Percentiles rank a stretch among this genome's conserved stretches.
phyloP scores from a whole-genome alignment of 2,113 vertebrate species.

The Gavia stellata region DNA sequence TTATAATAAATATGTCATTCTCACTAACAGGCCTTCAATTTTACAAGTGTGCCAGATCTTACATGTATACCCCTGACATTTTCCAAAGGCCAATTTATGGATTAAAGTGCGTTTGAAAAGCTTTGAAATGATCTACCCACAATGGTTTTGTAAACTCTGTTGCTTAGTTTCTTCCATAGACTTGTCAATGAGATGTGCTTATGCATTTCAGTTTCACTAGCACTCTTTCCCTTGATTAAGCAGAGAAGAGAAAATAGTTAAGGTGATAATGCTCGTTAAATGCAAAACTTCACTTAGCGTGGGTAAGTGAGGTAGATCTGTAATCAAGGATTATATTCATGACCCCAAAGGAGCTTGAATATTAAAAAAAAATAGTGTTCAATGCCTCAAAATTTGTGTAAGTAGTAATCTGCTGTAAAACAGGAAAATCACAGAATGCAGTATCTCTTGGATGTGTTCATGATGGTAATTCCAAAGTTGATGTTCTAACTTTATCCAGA shows the following conservation, averaged over 20 bases:
- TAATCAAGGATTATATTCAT: not conserved
- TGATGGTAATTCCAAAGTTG: not conserved
- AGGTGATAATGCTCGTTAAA: not conserved
- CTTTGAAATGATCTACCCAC: not conserved
- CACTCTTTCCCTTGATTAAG: not conserved
- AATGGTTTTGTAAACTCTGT: not conserved
- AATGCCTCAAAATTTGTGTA: not conserved
- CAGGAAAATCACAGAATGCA: not conserved
- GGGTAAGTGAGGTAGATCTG: not conserved
- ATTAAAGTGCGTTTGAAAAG: not conserved
- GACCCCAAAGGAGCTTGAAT: not conserved
- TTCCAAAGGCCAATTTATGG: not conserved
- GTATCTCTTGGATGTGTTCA: not conserved
- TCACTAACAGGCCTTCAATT: not conserved
- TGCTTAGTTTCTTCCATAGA: not conserved
- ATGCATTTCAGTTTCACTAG: not conserved
- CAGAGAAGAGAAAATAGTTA: not conserved
- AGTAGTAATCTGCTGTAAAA: not conserved
- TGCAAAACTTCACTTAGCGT: not conserved
- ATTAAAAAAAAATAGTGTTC: not conserved
- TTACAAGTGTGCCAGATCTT: not conserved
- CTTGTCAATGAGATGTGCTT: not conserved
- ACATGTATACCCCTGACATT: not conserved
- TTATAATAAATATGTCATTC: not conserved
- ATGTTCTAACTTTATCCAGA: not conserved